Evolutionary conservation across 53 echinoderm and acorn worm genomes (phyloP), one percentile per base, ranked within the genome.

Genomic region (Patiria pectinifera): DNA sequence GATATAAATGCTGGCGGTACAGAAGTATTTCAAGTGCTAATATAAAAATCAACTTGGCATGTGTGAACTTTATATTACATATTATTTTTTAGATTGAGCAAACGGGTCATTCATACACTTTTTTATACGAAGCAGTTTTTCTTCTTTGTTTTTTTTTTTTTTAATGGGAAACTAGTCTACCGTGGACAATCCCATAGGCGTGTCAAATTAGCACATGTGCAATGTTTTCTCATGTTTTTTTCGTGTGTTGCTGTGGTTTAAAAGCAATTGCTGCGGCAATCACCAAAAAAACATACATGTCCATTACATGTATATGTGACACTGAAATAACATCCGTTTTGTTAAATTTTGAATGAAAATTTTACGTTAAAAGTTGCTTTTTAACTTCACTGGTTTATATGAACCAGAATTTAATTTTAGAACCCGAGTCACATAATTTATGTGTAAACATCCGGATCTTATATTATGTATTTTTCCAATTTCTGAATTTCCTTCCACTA

Each of bases 61-160:
- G 90, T 90, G 81, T 90, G 90, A 90, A 90, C 90, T 90, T 90
- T 90, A 90, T 90, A 90, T 90, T 90, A 90, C 90, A 90, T 90
- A 81, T 90, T 90, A 90, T 90, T 90, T 90, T 90, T 90, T 90
- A 90, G 90, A 90, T 35, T 90, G 62, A 90, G 90, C 90, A 90
- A 90, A 90, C 90, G 90, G 90, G 90, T 90, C 90, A 90, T 90
- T 90, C 90, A 66, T 90, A 90, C 90, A 90, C 90, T 90, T 90
- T 35, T 35, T 90, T 90, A 90, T 90, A 90, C 90, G 58, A 90
- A 90, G 81, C 90, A 48, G 62, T 62, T 90, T 90, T 90, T 80
- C 11, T 22, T 18, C 46, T 89, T 10, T 24, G 49, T 87, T 61
- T 89, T 90, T 63, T 21, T 24, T 76, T 87, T 61, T 81, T 90